Base-by-base conservation (phyloP, 2,797 vertebrate species). In the Anguilla obscura region DNA sequence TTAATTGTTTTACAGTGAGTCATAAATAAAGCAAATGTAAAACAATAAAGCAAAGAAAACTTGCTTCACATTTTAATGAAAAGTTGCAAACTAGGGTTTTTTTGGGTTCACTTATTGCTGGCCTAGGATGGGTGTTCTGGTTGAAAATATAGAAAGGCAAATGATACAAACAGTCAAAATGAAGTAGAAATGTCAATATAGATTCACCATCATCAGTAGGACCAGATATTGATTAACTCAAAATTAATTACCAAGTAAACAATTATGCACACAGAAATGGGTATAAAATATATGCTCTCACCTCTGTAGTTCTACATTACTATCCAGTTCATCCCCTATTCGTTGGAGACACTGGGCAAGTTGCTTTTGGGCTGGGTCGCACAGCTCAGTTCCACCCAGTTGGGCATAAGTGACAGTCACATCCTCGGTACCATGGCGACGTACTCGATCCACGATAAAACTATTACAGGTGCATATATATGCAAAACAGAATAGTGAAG, bases 271-370 rank as follows among this genome's bases (percentile, higher is more conserved):
- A 74, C 69, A 74, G 69, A 74, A 74, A 74, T 12, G 30, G 18
- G 27, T 56, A 52, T 54, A 30, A 36, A 86, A 12, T 45, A 48
- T 33, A 54, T 18, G 9, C 21, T 58, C 52, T 60, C 84, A 98
- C 98, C 92, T 95, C 84, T 97, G 96, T 54, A 98, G 95, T 36
- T 98, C 96, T 1, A 91, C 50, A 85, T 98, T 97, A 89, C 93
- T 95, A 89, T 98, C 97, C 88, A 98, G 92, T 18, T 97, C 97
- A 12, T 98, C 97, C 79, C 97, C 97, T 1, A 97, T 98, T 91
- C 96, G 93, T 90, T 97, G 96, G 63, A 98, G 94, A 90, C 96
- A 97, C 63, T 91, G 92, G 36, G 93, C 96, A 0, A 98, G 95
- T 48, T 91, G 95, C 92, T 97, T 98, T 54, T 97, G 96, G 82